phyloP scores from a whole-genome alignment of 92 coral and sea anemone species.

The Siderastrea radians region DNA sequence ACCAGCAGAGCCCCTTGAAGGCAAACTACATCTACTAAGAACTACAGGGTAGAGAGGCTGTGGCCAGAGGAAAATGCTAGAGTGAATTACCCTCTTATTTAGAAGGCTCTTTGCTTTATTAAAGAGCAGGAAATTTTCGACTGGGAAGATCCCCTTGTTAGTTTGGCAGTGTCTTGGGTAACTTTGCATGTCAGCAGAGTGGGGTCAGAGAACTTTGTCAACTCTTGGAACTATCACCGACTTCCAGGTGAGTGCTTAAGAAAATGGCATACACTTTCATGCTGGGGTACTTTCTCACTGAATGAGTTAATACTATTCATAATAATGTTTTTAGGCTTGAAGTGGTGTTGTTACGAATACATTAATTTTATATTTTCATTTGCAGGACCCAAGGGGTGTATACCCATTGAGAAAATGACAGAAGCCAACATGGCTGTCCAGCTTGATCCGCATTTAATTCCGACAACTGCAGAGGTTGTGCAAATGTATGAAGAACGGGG shows the following conservation, averaged over 20 bases:
- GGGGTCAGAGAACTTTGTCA: slow-evolving; percentile 39
- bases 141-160: slow-evolving; percentile 43
- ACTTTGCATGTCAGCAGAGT: slow-evolving; percentile 41
- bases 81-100: slow-evolving; percentile 52
- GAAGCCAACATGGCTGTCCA: slow-evolving; percentile 26
- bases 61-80: slow-evolving; percentile 59
- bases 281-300: not conserved
- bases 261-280: slow-evolving; percentile 1
- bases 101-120: slow-evolving; percentile 45
- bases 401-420: slow-evolving; percentile 43
- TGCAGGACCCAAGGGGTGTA: slow-evolving; percentile 46
- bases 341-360: not conserved
- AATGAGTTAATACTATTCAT: not conserved
- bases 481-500: slow-evolving; percentile 51
- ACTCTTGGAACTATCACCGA: slow-evolving; percentile 40
- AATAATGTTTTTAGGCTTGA: not conserved
- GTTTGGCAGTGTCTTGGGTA: slow-evolving; percentile 49
- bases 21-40: slow-evolving; percentile 49
- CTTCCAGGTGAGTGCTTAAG: slow-evolving; percentile 21
- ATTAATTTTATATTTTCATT: not conserved
- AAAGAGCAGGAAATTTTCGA: slow-evolving; percentile 39
- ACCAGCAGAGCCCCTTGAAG: slow-evolving; percentile 46
- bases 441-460: slow-evolving; percentile 34
- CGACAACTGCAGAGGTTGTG: slow-evolving; percentile 35
- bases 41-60: slow-evolving; percentile 45